Evolutionary conservation across 2,797 vertebrate species (phyloP).

Genomic region (Florisuga fusca): DNA sequence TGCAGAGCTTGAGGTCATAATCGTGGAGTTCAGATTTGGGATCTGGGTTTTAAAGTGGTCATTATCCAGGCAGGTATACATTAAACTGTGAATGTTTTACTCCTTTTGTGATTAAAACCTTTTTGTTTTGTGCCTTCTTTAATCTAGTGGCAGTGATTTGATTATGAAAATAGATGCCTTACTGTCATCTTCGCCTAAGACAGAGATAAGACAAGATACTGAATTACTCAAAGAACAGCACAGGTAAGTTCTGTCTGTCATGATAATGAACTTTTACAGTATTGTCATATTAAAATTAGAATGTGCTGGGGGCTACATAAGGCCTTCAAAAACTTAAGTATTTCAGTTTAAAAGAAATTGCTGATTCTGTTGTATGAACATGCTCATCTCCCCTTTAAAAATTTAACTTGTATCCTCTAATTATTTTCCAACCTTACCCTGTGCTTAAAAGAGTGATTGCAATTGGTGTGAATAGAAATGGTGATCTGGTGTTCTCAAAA

Average conservation of each 20-base stretch:
- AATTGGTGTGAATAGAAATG: background rate
- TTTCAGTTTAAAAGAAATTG: background rate
- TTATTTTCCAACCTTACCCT: background rate
- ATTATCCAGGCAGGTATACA: background rate
- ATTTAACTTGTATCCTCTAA: background rate
- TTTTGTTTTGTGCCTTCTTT: background rate
- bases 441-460: background rate
- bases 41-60: background rate
- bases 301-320: background rate
- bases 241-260: constrained; percentile 82
- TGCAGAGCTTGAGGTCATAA: background rate
- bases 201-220: constrained; percentile 83
- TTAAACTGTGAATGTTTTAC: background rate
- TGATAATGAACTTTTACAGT: background rate
- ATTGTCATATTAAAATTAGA: background rate
- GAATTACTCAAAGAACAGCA: constrained; percentile 84
- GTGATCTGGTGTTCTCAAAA: background rate
- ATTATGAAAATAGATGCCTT: constrained; percentile 95
- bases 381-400: background rate
- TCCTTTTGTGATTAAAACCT: constrained; percentile 19
- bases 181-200: constrained; percentile 86
- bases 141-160: constrained; percentile 87
- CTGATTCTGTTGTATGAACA: background rate
- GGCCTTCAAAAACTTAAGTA: background rate
- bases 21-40: background rate